Percentiles rank a stretch among this genome's conserved stretches.
These are phyloP conservation scores for Sebastes vulpes DNA, from an alignment of 2,797 vertebrate genomes.

Conservation along the genomic window DNA sequence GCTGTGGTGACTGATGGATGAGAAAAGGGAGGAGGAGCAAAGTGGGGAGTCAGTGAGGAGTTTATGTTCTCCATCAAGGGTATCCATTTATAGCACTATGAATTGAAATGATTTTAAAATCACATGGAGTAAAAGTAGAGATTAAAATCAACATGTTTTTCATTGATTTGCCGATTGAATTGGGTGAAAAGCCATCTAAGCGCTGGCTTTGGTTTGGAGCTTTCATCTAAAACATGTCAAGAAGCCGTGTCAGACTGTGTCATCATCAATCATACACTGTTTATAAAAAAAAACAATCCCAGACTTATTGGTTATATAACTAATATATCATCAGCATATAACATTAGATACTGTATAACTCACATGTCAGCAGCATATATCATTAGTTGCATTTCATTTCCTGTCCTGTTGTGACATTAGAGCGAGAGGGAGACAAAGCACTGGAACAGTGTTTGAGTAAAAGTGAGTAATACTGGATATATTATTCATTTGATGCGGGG, in stretches of 20 bases:
- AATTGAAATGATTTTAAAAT: background rate
- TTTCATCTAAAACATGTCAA: conserved; percentile 24
- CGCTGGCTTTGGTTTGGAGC: background rate
- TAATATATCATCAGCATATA: background rate
- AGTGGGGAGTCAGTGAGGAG: background rate
- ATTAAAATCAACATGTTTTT: background rate
- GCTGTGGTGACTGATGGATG: conserved; percentile 16
- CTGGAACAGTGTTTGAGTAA: conserved; percentile 26
- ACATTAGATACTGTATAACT: conserved; percentile 12
- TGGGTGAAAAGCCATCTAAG: background rate
- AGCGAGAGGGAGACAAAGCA: conserved; percentile 21
- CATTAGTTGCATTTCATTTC: conserved; percentile 29
- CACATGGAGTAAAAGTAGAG: background rate
- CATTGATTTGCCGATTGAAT: background rate
- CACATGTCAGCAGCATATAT: conserved; percentile 1
- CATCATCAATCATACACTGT: background rate
- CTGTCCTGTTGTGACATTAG: conserved; percentile 37
- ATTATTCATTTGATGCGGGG: conserved; percentile 61
- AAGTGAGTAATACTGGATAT: conserved; percentile 60
- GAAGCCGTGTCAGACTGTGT: conserved; percentile 6
- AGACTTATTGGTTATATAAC: conserved; percentile 17
- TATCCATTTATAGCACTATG: background rate
- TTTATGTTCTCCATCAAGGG: background rate
- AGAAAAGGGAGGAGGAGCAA: background rate
- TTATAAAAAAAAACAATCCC: background rate